Evolutionary conservation across 2,888 invertebrate species (phyloP), one percentile per base, ranked within the genome.

Genomic region (Agrotis exclamationis): DNA sequence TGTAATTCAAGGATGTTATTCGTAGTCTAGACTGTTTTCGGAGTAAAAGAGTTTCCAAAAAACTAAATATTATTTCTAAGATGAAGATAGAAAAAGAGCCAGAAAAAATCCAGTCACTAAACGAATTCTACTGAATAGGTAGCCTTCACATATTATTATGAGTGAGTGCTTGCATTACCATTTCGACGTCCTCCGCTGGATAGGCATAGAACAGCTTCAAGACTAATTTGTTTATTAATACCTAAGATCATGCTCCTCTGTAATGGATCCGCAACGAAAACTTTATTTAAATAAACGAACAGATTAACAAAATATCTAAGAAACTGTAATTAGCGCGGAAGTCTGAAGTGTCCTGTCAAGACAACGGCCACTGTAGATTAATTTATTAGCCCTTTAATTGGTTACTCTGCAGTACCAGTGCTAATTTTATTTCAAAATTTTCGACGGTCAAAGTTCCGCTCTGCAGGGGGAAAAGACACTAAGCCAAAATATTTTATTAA

Each of bases 401-500:
- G 79, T 85, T 81, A 85, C 78, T 88, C 78, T 62, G 66, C 76
- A 74, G 76, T 62, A 73, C 73, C 80, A 80, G 28, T 78, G 70
- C 74, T 78, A 85, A 80, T 74, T 74, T 74, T 74, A 79, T 77
- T 75, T 76, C 76, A 71, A 76, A 86, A 74, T 77, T 79, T 39
- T 71, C 66, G 58, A 73, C 59, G 64, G 64, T 70, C 70, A 70
- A 84, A 77, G 48, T 73, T 77, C 45, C 33, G 57, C 59, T 65
- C 75, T 76, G 74, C 68, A 70, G 76, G 78, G 79, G 78, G 78
- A 81, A 80, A 82, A 85, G 86, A 86, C 78, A 87, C 86, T 87
- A 87, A 88, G 87, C 87, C 87, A 88, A 85, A 93, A 92, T 93
- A 92, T 95, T 95, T 95, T 95, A 94, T 94, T 94, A 93, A 92